A percentile compares a stretch with the other conserved stretches of the same genome.
These are phyloP conservation scores for Malurus leucopterus DNA, from an alignment of 2,797 vertebrate genomes.

Conservation along the genomic window DNA sequence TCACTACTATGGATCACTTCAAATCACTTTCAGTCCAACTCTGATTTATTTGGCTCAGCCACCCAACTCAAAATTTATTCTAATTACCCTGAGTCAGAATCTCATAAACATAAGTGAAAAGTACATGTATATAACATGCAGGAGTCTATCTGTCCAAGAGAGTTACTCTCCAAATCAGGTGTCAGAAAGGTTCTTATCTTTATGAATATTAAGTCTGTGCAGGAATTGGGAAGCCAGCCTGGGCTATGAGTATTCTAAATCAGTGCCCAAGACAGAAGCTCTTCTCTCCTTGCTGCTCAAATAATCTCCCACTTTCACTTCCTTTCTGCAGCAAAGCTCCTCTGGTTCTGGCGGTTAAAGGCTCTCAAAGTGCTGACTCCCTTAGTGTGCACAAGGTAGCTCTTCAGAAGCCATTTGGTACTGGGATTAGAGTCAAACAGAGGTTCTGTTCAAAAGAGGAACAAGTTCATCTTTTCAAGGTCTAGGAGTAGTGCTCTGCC, in stretches of 20 bases:
- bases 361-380: not conserved
- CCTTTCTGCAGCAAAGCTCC: not conserved
- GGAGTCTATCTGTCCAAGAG: not conserved
- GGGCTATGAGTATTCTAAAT: not conserved
- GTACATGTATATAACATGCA: not conserved
- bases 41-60: not conserved
- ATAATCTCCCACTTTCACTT: not conserved
- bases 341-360: not conserved
- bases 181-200: not conserved
- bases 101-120: not conserved
- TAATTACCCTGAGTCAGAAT: not conserved
- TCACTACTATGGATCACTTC: not conserved
- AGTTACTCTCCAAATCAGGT: not conserved
- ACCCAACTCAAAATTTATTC: not conserved
- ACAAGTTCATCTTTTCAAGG: not conserved
- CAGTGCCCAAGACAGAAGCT: not conserved
- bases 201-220: not conserved
- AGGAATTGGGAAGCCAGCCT: not conserved
- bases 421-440: not conserved
- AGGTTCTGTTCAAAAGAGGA: not conserved
- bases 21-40: not conserved
- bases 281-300: not conserved
- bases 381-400: not conserved
- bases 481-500: not conserved
- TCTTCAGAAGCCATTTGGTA: not conserved